Base-by-base conservation (phyloP, 2,888 invertebrate genomes). In the Caradrina clavipalpis region DNA sequence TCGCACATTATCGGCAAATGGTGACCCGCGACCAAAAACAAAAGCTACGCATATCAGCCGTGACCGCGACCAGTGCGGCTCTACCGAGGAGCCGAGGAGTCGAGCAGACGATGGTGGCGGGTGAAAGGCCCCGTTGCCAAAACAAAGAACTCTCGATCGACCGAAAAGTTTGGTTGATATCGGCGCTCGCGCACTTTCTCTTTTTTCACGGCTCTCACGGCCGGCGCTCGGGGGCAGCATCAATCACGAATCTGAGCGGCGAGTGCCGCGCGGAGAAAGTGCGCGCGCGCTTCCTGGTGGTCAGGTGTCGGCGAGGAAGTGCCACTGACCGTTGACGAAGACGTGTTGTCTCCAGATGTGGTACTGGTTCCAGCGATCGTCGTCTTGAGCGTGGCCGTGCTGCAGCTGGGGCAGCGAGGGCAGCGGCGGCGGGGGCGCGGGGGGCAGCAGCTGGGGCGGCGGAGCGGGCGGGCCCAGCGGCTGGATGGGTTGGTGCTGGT, bases 321-420 rank as follows among this genome's bases (percentile, higher is more conserved):
- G 83, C 81, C 85, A 94, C 97, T 96, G 97, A 97, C 97, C 97
- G 94, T 97, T 97, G 94, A 97, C 97, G 92, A 97, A 97, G 91
- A 97, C 97, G 92, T 98, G 98, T 93, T 98, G 98, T 87, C 98
- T 96, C 98, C 98, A 98, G 82, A 98, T 96, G 92, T 98, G 98
- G 92, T 98, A 98, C 95, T 98, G 98, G 84, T 97, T 97, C 97
- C 97, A 98, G 89, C 96, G 97, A 92, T 96, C 97, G 90, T 96
- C 97, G 87, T 96, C 97, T 89, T 96, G 96, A 69, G 96, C 96
- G 85, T 97, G 96, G 61, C 96, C 96, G 91, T 97, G 96, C 88
- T 97, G 97, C 84, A 97, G 96, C 94, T 97, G 97, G 69, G 97
- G 96, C 87, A 97, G 96, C 87, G 97, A 97, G 82, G 97, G 97